Base-by-base conservation (phyloP, 2,797 vertebrate species). In the Leuciscus waleckii region DNA sequence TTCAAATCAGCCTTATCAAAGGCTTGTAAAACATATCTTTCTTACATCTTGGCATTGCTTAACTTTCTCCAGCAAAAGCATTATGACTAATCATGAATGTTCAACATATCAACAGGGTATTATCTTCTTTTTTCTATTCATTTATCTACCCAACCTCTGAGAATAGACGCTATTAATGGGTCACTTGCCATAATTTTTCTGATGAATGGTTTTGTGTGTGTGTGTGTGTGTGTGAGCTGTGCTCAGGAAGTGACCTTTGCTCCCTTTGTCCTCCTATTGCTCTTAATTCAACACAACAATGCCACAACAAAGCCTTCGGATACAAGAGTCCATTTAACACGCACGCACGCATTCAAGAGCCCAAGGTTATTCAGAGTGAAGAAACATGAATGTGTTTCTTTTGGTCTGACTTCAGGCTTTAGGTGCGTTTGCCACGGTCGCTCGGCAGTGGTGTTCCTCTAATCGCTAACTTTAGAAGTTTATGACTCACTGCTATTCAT, bases 391-490 rank as follows among this genome's bases (percentile, higher is more conserved):
- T 4, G 21, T 29, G 46, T 68, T 29, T 77, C 49, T 39, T 43
- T 56, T 14, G 11, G 7, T 68, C 51, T 32, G 29, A 68, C 26
- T 51, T 67, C 41, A 73, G 51, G 23, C 32, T 51, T 78, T 9
- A 1, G 46, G 56, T 74, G 49, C 39, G 78, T 68, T 75, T 74
- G 70, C 21, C 85, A 82, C 87, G 79, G 46, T 87, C 73, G 37
- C 83, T 79, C 88, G 84, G 83, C 63, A 61, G 69, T 70, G 35
- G 89, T 90, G 91, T 90, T 92, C 17, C 76, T 68, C 56, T 85
- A 79, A 79, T 70, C 39, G 39, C 83, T 85, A 85, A 85, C 76
- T 80, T 78, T 85, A 73, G 76, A 73, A 16, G 76, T 80, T 80
- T 73, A 73, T 85, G 83, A 85, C 68, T 85, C 83, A 85, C 54